Base-by-base conservation (phyloP, 1,140 invertebrate genomes). In the Calliopsis andreniformis region DNA sequence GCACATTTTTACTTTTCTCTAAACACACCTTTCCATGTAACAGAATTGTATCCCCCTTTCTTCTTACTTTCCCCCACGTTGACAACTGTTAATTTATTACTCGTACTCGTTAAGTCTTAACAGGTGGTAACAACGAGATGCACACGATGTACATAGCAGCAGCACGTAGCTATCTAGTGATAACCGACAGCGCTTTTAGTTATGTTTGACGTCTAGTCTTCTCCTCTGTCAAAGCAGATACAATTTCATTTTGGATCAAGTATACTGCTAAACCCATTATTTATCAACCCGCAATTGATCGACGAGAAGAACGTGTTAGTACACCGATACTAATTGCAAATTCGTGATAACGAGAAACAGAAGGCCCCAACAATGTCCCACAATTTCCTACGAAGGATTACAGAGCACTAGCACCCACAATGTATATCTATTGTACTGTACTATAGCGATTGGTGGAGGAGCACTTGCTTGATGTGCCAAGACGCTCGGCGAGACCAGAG, bases 401-500 rank as follows among this genome's bases (percentile, higher is more conserved):
- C 66, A 61, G 59, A 63, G 55, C 35, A 73, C 77, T 25, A 59
- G 42, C 64, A 79, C 49, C 62, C 66, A 71, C 59, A 79, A 85
- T 80, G 67, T 77, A 77, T 68, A 67, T 68, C 62, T 86, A 72
- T 39, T 39, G 35, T 86, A 59, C 32, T 86, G 76, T 86, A 86
- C 81, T 63, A 53, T 86, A 86, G 84, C 81, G 59, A 82, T 82
- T 71, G 85, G 80, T 84, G 79, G 66, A 86, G 63, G 83, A 85
- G 56, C 81, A 69, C 51, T 79, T 79, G 67, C 63, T 82, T 69
- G 79, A 81, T 23, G 58, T 53, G 58, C 68, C 76, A 51, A 63
- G 63, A 63, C 56, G 25, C 5, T 59, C 73, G 43, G 43, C 58
- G 69, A 75, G 69, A 63, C 59, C 75, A 47, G 61, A 63, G 47